phyloP scores from a whole-genome alignment of 2,113 vertebrate species.

The Solenodon paradoxus region DNA sequence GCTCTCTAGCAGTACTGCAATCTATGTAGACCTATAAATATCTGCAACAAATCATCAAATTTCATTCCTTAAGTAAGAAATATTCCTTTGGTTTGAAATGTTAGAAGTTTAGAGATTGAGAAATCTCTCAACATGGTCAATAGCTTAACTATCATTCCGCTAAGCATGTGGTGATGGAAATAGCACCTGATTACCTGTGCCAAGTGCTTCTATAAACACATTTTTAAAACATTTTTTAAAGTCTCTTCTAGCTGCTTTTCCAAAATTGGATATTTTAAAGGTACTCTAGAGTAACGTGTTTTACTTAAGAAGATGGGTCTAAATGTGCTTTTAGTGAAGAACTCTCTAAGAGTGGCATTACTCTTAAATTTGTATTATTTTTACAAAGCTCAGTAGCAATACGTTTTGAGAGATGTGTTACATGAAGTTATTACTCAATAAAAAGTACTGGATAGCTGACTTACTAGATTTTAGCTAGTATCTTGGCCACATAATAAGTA shows the following conservation, averaged over 20 bases:
- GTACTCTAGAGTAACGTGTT: not conserved
- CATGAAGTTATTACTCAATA: not conserved
- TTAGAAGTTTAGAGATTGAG: constrained; percentile 20
- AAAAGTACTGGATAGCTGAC: not conserved
- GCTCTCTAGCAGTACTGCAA: not conserved
- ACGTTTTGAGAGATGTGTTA: not conserved
- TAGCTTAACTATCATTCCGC: not conserved
- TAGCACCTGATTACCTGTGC: not conserved
- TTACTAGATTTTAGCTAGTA: not conserved
- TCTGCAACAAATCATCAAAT: not conserved
- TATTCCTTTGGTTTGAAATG: constrained; percentile 3
- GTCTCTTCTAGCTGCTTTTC: not conserved
- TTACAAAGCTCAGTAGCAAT: not conserved
- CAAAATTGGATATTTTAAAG: constrained; percentile 21
- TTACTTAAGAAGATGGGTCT: constrained; percentile 19
- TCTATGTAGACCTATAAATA: not conserved
- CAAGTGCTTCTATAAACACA: constrained; percentile 40
- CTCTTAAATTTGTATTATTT: not conserved
- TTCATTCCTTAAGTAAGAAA: not conserved
- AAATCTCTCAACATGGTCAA: constrained; percentile 46
- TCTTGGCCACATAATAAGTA: not conserved
- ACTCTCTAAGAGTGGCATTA: not conserved
- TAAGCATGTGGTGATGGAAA: constrained; percentile 18
- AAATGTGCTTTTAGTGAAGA: constrained; percentile 15
- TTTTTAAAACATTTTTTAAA: not conserved